Evolutionary conservation across 2,888 invertebrate species (phyloP).

Genomic region (Atethmia centrago): DNA sequence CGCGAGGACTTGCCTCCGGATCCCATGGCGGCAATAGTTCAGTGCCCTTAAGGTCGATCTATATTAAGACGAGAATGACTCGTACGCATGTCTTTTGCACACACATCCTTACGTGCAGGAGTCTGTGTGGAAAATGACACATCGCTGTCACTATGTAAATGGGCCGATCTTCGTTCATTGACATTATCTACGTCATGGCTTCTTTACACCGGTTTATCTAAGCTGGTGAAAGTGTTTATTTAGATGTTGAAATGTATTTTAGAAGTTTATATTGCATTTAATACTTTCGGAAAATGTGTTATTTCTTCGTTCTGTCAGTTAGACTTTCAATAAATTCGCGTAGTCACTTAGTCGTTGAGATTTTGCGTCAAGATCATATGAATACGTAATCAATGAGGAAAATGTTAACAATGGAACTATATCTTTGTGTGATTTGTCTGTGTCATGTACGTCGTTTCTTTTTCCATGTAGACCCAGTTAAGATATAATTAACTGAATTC

Average conservation of each 20-base stretch:
- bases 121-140: constrained; percentile 36
- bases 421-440: constrained; percentile 25
- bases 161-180: constrained; percentile 50
- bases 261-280: constrained; percentile 23
- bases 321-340: constrained; percentile 7
- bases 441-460: constrained; percentile 14
- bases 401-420: constrained; percentile 38
- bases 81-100: constrained; percentile 21
- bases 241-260: constrained; percentile 35
- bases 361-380: constrained; percentile 21
- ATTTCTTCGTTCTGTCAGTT: constrained; percentile 24
- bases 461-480: constrained; percentile 7
- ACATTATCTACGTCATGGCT: constrained; percentile 38
- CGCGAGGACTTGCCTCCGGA: too few species aligned
- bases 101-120: constrained; percentile 7
- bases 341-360: background rate
- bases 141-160: constrained; percentile 41
- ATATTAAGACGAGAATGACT: constrained; percentile 42
- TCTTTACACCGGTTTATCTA: constrained; percentile 33
- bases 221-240: constrained; percentile 49
- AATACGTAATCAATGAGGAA: constrained; percentile 50
- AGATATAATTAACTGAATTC: constrained; percentile 11
- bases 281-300: constrained; percentile 6
- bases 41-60: constrained; percentile 56
- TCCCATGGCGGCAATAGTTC: too few species aligned